Evolutionary conservation across 2,113 vertebrate species (phyloP), one percentile per base, ranked within the genome.

Genomic region (Esox niger): DNA sequence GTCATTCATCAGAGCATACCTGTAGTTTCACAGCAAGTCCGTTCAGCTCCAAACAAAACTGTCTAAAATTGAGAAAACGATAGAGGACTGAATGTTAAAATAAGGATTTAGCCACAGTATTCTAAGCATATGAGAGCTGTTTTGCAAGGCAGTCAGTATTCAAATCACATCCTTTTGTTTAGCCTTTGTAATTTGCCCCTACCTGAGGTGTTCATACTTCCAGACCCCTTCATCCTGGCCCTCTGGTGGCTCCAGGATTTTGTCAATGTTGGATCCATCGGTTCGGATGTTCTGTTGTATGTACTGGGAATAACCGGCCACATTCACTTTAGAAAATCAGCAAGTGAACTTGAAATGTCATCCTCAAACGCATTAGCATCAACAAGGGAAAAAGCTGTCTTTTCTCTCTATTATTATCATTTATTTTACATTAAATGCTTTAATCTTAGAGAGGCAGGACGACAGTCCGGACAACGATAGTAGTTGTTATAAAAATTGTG

Each of bases 201-300:
- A 95, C 95, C 95, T 92, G 84, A 96, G 91, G 81, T 96, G 94
- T 79, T 96, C 95, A 56, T 95, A 96, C 27, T 96, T 96, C 95
- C 95, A 96, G 0, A 96, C 95, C 9, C 95, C 95, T 87, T 96
- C 94, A 86, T 96, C 95, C 87, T 95, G 95, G 49, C 94, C 94
- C 82, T 95, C 94, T 0, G 95, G 94, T 73, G 95, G 94, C 79
- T 95, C 95, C 77, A 95, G 90, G 79, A 95, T 96, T 84, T 94
- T 94, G 76, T 96, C 95, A 71, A 95, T 96, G 87, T 95, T 94
- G 66, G 94, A 93, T 75, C 94, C 94, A 82, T 95, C 94, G 35
- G 92, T 92, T 75, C 94, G 90, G 80, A 96, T 95, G 61, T 94
- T 96, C 79, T 96, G 95, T 46, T 96, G 95, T 76, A 96, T 96